Base-by-base conservation (phyloP, 1,140 invertebrate species). In the Heliconius hewitsoni region DNA sequence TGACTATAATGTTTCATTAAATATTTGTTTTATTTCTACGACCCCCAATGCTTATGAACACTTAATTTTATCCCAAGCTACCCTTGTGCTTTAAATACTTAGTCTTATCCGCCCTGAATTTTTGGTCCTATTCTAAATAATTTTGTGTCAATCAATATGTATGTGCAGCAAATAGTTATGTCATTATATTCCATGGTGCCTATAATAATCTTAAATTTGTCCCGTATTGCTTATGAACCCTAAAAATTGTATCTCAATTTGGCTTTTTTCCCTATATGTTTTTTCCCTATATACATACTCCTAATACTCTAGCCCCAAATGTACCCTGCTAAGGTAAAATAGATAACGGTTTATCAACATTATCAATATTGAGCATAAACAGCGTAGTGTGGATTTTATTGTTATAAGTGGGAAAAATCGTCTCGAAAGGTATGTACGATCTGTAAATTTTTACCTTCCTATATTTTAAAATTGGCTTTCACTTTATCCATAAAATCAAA, bases 361-460 rank as follows among this genome's bases (percentile, higher is more conserved):
- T n/a, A 11, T 16, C 11, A 66, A 66, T 66, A 30, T 66, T 27
- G 27, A 27, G 60, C 30, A 30, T 66, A 30, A 30, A 66, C 60
- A 66, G 27, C 27, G 3, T 66, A 66, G 60, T 66, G 60, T 30
- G 23, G 60, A 30, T 66, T 66, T 66, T 66, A 66, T 30, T 66
- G 23, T 27, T 66, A 66, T 27, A 66, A 30, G 23, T 66, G 60
- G 11, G 27, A 30, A 66, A 66, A 30, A 66, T 30, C 60, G 11
- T 6, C 60, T 52, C 8, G 9, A 66, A 66, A 66, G 60, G 60
- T 66, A 66, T 66, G 60, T 66, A 66, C 60, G 27, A 16, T 66
- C 27, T 66, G 60, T 66, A 30, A 66, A 66, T 27, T 66, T 66
- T 66, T 66, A 27, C 60, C 27, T 66, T 66, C 27, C 60, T 66